A percentile compares a stretch with the other conserved stretches of the same genome.
Evolutionary conservation across 2,888 invertebrate genomes (phyloP).

Genomic region (Agelastica alni): DNA sequence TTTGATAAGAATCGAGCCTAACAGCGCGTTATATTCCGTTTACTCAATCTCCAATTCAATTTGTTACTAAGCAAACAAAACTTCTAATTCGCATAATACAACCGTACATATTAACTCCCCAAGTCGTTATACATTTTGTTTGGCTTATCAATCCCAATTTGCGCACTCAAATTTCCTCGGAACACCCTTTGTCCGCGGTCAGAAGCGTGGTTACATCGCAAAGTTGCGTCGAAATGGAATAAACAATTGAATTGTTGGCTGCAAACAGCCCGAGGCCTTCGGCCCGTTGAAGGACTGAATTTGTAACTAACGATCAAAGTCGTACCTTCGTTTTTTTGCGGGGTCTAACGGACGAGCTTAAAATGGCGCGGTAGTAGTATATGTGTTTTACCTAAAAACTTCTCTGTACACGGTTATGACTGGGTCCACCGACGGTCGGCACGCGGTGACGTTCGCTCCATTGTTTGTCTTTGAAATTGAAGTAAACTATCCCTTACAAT

Average conservation of each 20-base stretch:
- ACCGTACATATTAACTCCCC: not conserved
- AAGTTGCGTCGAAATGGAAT: conserved; percentile 21
- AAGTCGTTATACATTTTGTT: conserved; percentile 4
- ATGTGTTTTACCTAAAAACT: not conserved
- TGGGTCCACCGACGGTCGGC: conserved; percentile 26
- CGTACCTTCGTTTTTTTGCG: not conserved
- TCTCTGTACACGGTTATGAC: conserved; percentile 1
- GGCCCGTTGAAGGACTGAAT: not conserved
- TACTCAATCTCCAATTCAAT: too few species aligned
- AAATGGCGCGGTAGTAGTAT: too few species aligned
- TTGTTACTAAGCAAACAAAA: not conserved
- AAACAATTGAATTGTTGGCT: conserved; percentile 34
- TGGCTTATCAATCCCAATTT: conserved; percentile 8
- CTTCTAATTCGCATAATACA: not conserved
- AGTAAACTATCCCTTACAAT: conserved; percentile 33
- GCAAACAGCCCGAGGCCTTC: conserved; percentile 36
- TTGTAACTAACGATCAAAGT: not conserved
- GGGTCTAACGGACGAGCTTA: not conserved
- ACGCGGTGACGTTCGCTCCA: conserved; percentile 21
- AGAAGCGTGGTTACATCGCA: conserved; percentile 12
- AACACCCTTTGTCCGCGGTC: conserved; percentile 12
- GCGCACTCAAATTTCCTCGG: not conserved
- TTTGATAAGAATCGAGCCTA: too few species aligned
- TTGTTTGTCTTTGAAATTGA: conserved; percentile 45
- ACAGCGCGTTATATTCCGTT: too few species aligned